phyloP scores from a whole-genome alignment of 2,797 vertebrate species.

The Leuciscus waleckii region DNA sequence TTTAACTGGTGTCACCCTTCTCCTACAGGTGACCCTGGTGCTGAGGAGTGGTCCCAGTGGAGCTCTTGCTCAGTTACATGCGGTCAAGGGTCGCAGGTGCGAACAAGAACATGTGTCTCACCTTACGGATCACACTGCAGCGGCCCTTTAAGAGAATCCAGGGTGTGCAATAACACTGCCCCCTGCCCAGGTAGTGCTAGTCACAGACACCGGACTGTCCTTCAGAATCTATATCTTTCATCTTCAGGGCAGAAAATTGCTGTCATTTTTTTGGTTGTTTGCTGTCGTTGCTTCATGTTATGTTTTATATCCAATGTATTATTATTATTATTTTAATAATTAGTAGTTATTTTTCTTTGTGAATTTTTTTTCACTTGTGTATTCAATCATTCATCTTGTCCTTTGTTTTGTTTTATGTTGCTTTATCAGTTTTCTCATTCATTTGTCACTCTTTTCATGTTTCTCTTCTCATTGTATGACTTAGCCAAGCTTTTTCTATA shows the following conservation, averaged over 20 bases:
- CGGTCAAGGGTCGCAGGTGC: slow-evolving; percentile 99
- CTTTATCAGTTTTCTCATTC: slow-evolving; percentile 65
- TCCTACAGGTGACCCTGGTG: slow-evolving; percentile 99
- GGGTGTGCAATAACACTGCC: slow-evolving; percentile 99
- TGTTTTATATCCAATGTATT: slow-evolving; percentile 46
- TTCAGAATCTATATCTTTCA: slow-evolving; percentile 63
- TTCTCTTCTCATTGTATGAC: slow-evolving; percentile 33
- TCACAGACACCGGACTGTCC: slow-evolving; percentile 86
- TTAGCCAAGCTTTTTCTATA: not conserved
- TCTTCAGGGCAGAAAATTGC: slow-evolving; percentile 70
- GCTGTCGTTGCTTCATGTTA: slow-evolving; percentile 34
- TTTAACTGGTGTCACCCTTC: slow-evolving; percentile 91
- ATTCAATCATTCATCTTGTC: slow-evolving; percentile 61
- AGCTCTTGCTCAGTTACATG: slow-evolving; percentile 99
- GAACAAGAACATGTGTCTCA: slow-evolving; percentile 99
- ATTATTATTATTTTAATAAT: slow-evolving; percentile 40
- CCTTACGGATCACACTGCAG: slow-evolving; percentile 99
- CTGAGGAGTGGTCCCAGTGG: slow-evolving; percentile 99
- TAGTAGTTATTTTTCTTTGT: slow-evolving; percentile 20
- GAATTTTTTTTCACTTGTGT: slow-evolving; percentile 35
- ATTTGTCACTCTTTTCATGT: slow-evolving; percentile 26
- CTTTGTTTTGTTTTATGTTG: slow-evolving; percentile 64
- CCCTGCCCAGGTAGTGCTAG: slow-evolving; percentile 99
- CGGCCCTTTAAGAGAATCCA: slow-evolving; percentile 99
- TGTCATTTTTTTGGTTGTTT: slow-evolving; percentile 57